Conservation (phyloP, 2,888 invertebrate genomes). For the Steinernema hermaphroditum region DNA sequence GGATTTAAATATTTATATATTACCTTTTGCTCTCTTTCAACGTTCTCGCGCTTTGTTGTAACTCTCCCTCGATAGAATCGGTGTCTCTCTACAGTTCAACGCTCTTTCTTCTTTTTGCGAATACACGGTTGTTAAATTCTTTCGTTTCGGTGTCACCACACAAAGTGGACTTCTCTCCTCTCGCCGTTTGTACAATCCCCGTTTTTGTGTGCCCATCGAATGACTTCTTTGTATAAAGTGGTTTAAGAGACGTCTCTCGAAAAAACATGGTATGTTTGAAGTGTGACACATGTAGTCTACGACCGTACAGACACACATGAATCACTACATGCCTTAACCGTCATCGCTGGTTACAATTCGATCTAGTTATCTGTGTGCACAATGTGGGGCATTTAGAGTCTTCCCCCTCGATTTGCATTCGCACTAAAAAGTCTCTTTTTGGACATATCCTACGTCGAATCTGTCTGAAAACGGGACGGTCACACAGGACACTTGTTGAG, state of each 20-base stretch:
- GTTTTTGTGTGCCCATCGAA: constrained; percentile 2
- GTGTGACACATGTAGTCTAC: no score
- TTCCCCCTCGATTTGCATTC: no score
- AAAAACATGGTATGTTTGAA: neutral
- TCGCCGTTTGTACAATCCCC: neutral
- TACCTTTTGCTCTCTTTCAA: constrained; percentile 9
- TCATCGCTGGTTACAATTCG: no score
- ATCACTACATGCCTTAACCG: no score
- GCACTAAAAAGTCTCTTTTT: no score
- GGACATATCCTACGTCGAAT: no score
- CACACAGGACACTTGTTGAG: no score
- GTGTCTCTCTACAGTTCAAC: constrained; percentile 13
- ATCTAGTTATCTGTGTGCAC: no score
- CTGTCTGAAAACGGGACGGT: no score
- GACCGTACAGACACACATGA: no score
- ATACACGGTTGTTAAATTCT: constrained; percentile 1
- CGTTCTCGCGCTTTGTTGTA: neutral
- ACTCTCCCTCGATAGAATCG: neutral
- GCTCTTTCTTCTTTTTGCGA: neutral
- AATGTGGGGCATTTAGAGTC: no score
- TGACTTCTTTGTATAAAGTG: constrained; percentile 21
- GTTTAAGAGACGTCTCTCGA: neutral
- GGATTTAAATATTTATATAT: constrained; percentile 22
- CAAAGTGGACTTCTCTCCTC: neutral
- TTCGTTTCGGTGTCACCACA: neutral